Evolutionary conservation across 2,888 invertebrate genomes (phyloP).

Genomic region (Drosophila atripex): DNA sequence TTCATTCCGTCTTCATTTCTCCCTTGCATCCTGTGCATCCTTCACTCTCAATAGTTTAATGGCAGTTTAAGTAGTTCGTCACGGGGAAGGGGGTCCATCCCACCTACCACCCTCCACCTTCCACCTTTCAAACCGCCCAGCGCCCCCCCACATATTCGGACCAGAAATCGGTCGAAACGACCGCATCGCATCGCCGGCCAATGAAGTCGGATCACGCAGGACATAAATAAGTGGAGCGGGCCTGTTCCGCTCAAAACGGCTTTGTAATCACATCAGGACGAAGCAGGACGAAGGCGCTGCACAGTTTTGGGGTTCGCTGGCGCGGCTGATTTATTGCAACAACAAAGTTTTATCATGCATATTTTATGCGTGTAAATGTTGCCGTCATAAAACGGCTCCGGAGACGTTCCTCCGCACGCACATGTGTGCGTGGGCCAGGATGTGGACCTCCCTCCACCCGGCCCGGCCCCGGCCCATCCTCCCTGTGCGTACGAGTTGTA

Average conservation of each 20-base stretch:
- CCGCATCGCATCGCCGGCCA: conserved; percentile 12
- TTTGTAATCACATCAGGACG: conserved; percentile 73
- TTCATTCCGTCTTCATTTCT: conserved; percentile 16
- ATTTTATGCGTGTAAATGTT: conserved; percentile 80
- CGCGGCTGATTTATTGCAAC: conserved; percentile 75
- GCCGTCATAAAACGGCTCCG: conserved; percentile 73
- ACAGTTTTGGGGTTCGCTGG: conserved; percentile 29
- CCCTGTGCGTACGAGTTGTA: conserved; percentile 78
- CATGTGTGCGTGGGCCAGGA: conserved; percentile 22
- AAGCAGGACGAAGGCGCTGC: conserved; percentile 29
- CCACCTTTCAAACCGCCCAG: background rate
- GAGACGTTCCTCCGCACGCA: conserved; percentile 39
- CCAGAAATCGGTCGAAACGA: conserved; percentile 27
- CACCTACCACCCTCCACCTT: background rate
- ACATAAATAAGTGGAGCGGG: conserved; percentile 53
- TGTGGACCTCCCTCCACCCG: conserved; percentile 36
- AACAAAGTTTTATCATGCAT: conserved; percentile 80
- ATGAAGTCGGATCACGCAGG: conserved; percentile 62
- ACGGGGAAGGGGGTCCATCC: conserved; percentile 29
- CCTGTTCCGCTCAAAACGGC: conserved; percentile 69
- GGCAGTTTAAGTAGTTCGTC: conserved; percentile 81
- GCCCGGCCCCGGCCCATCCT: too few species aligned
- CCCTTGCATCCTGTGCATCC: conserved; percentile 42
- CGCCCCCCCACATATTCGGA: conserved; percentile 4
- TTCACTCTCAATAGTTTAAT: conserved; percentile 77